A percentile compares a stretch with the other conserved stretches of the same genome.
phyloP scores from a whole-genome alignment of 2,797 vertebrate species.

The Capromys pilorides region DNA sequence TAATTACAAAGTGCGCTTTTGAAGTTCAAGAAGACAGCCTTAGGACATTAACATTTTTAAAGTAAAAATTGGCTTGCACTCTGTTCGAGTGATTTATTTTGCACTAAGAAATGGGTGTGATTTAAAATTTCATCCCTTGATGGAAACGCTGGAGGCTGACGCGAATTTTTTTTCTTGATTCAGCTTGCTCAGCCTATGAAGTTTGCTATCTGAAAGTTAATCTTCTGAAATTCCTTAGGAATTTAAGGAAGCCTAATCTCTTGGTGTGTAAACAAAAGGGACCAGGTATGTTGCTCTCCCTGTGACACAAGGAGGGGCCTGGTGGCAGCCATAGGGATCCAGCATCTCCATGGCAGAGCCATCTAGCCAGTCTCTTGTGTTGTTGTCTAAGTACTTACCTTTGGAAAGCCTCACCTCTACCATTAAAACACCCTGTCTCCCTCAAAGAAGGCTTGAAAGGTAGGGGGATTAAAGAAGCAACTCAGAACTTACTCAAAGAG shows the following conservation, averaged over 20 bases:
- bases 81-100: slow-evolving; percentile 97
- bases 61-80: slow-evolving; percentile 92
- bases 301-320: slow-evolving; percentile 39
- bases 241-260: slow-evolving; percentile 76
- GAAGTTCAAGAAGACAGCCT: slow-evolving; percentile 95
- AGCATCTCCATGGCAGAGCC: background rate
- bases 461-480: background rate
- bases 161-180: slow-evolving; percentile 81
- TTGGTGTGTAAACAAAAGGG: slow-evolving; percentile 74
- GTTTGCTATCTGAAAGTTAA: slow-evolving; percentile 82
- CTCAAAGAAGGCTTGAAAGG: slow-evolving; percentile 27
- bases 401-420: slow-evolving; percentile 41
- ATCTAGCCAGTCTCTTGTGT: background rate
- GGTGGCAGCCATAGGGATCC: slow-evolving; percentile 42
- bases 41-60: slow-evolving; percentile 91
- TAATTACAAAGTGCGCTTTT: slow-evolving; percentile 93
- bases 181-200: slow-evolving; percentile 80
- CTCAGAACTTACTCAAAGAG: background rate
- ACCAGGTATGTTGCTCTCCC: slow-evolving; percentile 47
- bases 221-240: slow-evolving; percentile 80
- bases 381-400: slow-evolving; percentile 27
- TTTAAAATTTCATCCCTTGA: slow-evolving; percentile 97
- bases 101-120: slow-evolving; percentile 92
- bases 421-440: slow-evolving; percentile 28
- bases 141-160: slow-evolving; percentile 88